Evolutionary conservation across 2,113 vertebrate genomes (phyloP).

Genomic region (Scolopax mira): DNA sequence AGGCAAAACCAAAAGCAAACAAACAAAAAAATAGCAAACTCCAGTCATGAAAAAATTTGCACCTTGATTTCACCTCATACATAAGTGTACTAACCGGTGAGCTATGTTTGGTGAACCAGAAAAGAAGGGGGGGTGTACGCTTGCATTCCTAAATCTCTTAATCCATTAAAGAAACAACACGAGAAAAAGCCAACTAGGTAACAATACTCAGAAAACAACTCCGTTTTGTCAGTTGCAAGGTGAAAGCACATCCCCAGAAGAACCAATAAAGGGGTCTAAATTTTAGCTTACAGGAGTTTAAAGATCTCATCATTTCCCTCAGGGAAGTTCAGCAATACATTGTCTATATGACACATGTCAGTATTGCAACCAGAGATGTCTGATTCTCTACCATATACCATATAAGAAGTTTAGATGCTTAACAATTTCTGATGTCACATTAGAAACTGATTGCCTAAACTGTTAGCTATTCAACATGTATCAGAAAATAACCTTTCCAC

Average conservation of each 20-base stretch:
- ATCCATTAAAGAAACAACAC: not conserved
- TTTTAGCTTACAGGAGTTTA: not conserved
- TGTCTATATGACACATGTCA: fast-evolving
- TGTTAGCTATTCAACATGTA: not conserved
- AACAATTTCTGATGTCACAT: not conserved
- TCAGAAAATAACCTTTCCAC: not conserved
- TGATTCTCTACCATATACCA: fast-evolving
- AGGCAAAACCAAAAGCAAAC: not conserved
- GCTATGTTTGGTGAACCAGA: not conserved
- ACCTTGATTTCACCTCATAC: not conserved
- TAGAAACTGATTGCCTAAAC: not conserved
- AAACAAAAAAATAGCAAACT: not conserved
- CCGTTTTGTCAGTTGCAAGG: not conserved
- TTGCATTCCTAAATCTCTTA: not conserved
- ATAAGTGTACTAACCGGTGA: not conserved
- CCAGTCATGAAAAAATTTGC: not conserved
- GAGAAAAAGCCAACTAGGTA: not conserved
- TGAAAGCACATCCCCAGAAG: not conserved
- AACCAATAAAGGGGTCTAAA: not conserved
- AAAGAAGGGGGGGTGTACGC: not conserved
- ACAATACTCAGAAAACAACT: not conserved
- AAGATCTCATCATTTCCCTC: not conserved
- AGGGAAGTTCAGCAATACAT: not conserved
- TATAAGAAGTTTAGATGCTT: not conserved
- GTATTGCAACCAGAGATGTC: not conserved